Conservation (phyloP, 2,113 vertebrate genomes). For the Poicephalus meyeri region DNA sequence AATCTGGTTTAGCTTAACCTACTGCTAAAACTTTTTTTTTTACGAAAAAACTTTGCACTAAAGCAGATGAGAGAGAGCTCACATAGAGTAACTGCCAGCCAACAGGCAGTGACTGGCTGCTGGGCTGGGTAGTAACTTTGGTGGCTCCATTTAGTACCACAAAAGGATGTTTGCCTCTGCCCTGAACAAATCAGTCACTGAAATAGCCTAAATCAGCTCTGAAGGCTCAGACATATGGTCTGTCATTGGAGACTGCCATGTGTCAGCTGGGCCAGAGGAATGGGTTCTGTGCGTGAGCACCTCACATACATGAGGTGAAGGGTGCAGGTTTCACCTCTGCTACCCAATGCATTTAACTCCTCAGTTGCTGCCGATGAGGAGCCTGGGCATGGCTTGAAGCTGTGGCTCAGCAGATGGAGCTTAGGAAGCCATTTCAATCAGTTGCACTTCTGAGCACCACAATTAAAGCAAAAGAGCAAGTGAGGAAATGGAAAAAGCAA, state of each 20-base stretch:
- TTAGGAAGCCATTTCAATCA: not conserved
- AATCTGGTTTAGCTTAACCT: slow-evolving; percentile 2
- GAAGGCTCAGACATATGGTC: not conserved
- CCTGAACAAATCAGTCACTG: not conserved
- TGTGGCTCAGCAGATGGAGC: not conserved
- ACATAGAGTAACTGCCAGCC: not conserved
- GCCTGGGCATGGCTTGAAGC: not conserved
- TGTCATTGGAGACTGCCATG: not conserved
- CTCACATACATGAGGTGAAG: not conserved
- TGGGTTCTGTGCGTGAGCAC: not conserved
- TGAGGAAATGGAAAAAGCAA: not conserved
- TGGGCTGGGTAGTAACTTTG: not conserved
- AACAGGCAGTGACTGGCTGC: not conserved
- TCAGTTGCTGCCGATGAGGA: not conserved
- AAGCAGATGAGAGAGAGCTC: not conserved
- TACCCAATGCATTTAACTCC: not conserved
- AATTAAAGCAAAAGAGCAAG: not conserved
- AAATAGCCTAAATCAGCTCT: not conserved
- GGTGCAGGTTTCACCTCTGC: not conserved
- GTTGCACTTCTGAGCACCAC: not conserved
- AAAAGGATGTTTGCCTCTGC: not conserved
- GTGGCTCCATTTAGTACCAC: not conserved
- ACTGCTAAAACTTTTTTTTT: not conserved
- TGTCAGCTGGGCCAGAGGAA: slow-evolving; percentile 9
- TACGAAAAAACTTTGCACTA: not conserved